phyloP scores from a whole-genome alignment of 2,797 vertebrate genomes.

The Somateria mollissima region DNA sequence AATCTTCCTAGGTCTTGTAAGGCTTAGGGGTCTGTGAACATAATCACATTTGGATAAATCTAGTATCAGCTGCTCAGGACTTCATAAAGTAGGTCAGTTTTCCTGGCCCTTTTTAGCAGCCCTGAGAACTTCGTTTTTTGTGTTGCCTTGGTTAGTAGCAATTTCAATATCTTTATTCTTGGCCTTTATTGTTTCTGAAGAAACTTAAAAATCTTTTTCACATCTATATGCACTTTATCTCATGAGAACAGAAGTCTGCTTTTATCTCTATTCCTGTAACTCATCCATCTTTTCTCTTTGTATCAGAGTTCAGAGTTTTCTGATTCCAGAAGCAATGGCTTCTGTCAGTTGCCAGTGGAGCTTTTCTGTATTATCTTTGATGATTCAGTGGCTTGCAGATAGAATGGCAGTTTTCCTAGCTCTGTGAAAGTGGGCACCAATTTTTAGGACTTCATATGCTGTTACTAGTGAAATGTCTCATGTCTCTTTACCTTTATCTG shows the following conservation, averaged over 20 bases:
- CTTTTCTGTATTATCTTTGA: background rate
- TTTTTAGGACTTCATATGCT: background rate
- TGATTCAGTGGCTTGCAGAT: background rate
- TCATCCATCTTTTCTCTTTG: background rate
- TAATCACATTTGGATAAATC: background rate
- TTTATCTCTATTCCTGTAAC: background rate
- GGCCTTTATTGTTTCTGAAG: background rate
- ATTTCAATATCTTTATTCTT: background rate
- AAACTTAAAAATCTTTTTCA: background rate
- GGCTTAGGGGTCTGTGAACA: background rate
- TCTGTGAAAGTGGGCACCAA: background rate
- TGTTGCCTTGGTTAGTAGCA: background rate
- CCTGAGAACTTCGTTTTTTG: background rate
- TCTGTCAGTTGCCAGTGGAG: background rate
- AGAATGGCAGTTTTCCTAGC: background rate
- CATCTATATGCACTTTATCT: background rate
- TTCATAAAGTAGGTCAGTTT: background rate
- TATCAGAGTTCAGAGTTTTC: background rate
- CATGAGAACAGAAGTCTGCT: background rate
- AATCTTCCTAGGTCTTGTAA: background rate
- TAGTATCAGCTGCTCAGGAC: background rate
- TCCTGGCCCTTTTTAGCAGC: background rate
- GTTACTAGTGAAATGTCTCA: background rate
- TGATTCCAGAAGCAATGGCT: background rate
- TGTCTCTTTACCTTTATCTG: background rate